These are phyloP conservation scores for Leptopilina boulardi DNA, from an alignment of 1,140 invertebrate genomes.

Conservation along the genomic window DNA sequence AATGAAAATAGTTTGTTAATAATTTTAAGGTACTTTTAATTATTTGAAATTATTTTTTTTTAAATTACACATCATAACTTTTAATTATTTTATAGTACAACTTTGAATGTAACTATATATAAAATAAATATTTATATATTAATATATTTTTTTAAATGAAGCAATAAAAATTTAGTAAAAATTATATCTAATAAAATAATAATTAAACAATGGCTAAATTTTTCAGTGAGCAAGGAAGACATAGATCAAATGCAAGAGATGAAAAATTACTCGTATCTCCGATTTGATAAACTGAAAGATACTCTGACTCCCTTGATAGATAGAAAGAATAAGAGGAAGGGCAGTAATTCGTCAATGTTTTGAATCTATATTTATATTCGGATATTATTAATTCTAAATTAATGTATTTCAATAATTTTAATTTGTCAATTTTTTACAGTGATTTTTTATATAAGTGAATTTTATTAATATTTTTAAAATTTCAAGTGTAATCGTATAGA, in stretches of 20 bases:
- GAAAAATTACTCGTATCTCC: constrained; percentile 63
- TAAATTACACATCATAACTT: no score
- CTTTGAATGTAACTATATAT: no score
- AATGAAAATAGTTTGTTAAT: no score
- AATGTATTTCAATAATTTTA: not conserved
- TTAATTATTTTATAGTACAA: no score
- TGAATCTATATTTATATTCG: not conserved
- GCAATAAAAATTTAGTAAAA: constrained; percentile 11
- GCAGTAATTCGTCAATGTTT: not conserved
- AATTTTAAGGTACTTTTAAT: no score
- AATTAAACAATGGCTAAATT: not conserved
- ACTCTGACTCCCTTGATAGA: constrained; percentile 18
- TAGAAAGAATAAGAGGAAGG: constrained; percentile 20
- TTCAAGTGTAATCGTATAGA: no score
- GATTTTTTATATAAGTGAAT: not conserved
- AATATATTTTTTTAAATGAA: constrained; percentile 33
- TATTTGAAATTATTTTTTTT: no score
- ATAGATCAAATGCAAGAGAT: constrained; percentile 57
- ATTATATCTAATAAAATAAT: not conserved
- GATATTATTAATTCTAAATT: not conserved
- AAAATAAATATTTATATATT: constrained; percentile 33
- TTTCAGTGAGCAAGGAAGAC: constrained; percentile 51
- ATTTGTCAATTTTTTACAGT: not conserved
- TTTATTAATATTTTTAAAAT: no score
- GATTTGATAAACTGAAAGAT: constrained; percentile 51